Evolutionary conservation across 2,113 vertebrate species (phyloP), one percentile per base, ranked within the genome.

Genomic region (Eulacestoma nigropectus): DNA sequence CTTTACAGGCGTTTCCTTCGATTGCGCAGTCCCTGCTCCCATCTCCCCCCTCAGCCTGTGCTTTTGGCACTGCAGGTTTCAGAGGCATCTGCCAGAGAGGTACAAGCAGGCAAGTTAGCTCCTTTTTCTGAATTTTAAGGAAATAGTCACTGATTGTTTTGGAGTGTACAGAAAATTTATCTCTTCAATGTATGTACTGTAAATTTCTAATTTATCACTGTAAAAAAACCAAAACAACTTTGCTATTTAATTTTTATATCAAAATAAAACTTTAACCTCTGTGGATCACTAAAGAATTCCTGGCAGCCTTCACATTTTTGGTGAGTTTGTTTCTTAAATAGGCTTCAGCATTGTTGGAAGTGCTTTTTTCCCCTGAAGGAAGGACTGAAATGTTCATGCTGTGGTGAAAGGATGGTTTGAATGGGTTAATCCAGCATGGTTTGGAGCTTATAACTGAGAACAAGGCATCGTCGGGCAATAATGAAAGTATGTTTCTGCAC

Each of bases 211-310:
- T 98, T 98, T 98, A 98, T 98, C 98, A 96, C 96, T 98, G 98
- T 98, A 98, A 95, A 98, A 89, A 89, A 68, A 13, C 18, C 57
- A 63, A 89, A 90, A n/a, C 94, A 95, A 96, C 91, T 96, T 98
- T 98, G 96, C 97, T 98, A 98, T 98, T 98, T 98, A 98, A 98
- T 98, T 98, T 98, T 98, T 98, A 87, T 98, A 98, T 98, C 90
- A 98, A 98, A 98, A 98, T 98, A 98, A 98, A 98, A 78, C 88
- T 96, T 98, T 97, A 98, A 93, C 53, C 92, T 90, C 92, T 98
- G 96, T 97, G 84, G 74, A 79, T 69, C 93, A 95, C 65, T 39
- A 46, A 22, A 81, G n/a, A 60, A 32, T 96, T 92, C 47, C 84
- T 90, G 73, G 39, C 35, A 89, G 16, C 59, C 39, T 50, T 86